phyloP scores from a whole-genome alignment of 2,797 vertebrate genomes.

The Octomys mimax region DNA sequence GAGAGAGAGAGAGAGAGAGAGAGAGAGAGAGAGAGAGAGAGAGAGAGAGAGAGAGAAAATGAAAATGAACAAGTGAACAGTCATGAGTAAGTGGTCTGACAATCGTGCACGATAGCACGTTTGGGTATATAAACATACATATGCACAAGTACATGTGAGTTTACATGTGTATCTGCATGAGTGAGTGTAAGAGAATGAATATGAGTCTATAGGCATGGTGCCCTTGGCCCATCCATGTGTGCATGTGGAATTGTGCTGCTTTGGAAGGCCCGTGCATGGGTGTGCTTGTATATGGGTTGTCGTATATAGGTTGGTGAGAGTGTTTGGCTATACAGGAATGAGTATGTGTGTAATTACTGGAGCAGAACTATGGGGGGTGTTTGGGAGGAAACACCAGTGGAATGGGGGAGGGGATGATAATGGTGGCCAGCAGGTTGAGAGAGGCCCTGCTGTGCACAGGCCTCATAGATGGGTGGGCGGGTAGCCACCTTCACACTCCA shows the following conservation, averaged over 20 bases:
- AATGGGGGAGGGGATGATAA: fast-evolving
- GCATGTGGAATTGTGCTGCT: background rate
- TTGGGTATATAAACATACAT: background rate
- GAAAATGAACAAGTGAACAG: background rate
- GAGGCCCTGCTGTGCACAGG: fast-evolving
- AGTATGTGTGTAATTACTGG: too few species aligned
- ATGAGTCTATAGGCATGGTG: background rate
- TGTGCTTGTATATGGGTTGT: background rate
- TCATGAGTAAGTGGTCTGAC: background rate
- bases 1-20: too few species aligned
- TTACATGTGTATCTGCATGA: background rate
- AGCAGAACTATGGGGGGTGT: fast-evolving
- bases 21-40: too few species aligned
- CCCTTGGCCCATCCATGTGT: background rate
- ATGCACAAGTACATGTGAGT: too few species aligned
- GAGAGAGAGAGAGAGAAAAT: too few species aligned
- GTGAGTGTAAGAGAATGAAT: background rate
- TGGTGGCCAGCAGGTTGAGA: fast-evolving
- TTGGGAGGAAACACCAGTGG: background rate
- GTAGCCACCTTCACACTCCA: fast-evolving
- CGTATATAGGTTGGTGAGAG: background rate
- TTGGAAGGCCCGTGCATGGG: too few species aligned
- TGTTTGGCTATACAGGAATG: background rate
- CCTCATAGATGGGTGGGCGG: fast-evolving
- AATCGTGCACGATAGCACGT: too few species aligned